phyloP scores from a whole-genome alignment of 2,888 invertebrate species.

The Didymodactylos carnosus region DNA sequence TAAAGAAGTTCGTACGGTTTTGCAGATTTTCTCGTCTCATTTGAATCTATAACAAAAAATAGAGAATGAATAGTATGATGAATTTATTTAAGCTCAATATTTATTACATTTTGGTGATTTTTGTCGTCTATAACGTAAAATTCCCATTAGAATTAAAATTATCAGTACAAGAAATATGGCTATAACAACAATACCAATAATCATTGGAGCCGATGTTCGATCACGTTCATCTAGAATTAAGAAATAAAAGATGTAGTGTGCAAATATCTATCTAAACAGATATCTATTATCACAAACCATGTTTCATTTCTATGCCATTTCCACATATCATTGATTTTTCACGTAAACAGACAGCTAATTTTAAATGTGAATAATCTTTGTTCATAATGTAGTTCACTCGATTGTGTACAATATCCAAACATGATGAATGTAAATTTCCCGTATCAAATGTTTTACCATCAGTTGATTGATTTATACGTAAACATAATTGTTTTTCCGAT shows the following conservation, averaged over 20 bases:
- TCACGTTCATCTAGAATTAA: not conserved
- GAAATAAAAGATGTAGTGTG: not conserved
- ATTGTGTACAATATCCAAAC: not conserved
- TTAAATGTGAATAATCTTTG: not conserved
- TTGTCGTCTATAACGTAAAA: not conserved
- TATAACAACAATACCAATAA: not conserved
- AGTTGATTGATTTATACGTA: not conserved
- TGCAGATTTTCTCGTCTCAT: too few species aligned
- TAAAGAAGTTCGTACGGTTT: too few species aligned
- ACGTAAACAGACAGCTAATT: not conserved
- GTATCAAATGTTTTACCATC: not conserved
- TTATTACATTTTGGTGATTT: too few species aligned
- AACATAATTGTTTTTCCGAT: not conserved
- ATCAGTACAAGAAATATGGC: not conserved
- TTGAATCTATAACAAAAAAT: too few species aligned
- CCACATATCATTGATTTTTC: not conserved
- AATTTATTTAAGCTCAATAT: too few species aligned
- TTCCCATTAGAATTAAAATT: not conserved
- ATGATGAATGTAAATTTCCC: not conserved
- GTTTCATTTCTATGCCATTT: not conserved
- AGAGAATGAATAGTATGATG: too few species aligned
- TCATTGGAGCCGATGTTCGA: not conserved
- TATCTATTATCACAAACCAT: not conserved
- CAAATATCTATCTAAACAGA: not conserved
- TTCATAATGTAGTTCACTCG: not conserved